These are phyloP conservation scores for Anthonomus grandis DNA, from an alignment of 1,140 invertebrate genomes.

Conservation along the genomic window DNA sequence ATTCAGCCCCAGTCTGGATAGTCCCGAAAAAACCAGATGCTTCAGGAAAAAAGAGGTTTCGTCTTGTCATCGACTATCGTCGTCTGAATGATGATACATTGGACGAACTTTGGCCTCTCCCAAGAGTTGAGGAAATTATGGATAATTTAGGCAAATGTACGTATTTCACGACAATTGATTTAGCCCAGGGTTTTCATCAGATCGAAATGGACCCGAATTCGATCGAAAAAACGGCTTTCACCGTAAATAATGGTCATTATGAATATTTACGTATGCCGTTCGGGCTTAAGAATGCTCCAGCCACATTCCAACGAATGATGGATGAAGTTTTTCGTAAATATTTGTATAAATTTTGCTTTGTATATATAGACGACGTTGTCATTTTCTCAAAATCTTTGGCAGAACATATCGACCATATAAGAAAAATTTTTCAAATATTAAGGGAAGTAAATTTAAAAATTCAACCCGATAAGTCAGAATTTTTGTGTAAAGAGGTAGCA, in stretches of 20 bases:
- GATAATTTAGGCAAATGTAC: conserved; percentile 49
- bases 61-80: conserved; percentile 49
- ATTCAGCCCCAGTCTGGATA: conserved; percentile 39
- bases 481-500: conserved; percentile 31
- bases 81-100: conserved; percentile 48
- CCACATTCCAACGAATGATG: conserved; percentile 51
- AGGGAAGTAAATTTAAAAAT: conserved; percentile 36
- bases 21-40: conserved; percentile 47
- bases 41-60: conserved; percentile 40
- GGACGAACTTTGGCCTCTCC: conserved; percentile 54
- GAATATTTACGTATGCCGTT: conserved; percentile 50
- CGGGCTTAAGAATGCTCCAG: conserved; percentile 48
- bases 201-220: conserved; percentile 46
- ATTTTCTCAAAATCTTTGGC: conserved; percentile 33
- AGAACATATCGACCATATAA: conserved; percentile 34
- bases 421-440: conserved; percentile 32
- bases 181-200: conserved; percentile 52
- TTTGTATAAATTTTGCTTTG: conserved; percentile 32
- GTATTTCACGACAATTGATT: conserved; percentile 53
- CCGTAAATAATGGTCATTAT: conserved; percentile 41
- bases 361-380: conserved; percentile 46
- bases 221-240: conserved; percentile 53
- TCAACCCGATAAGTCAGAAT: conserved; percentile 40
- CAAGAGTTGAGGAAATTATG: conserved; percentile 52
- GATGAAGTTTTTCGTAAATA: conserved; percentile 40